Evolutionary conservation across 2,113 vertebrate species (phyloP), one percentile per base, ranked within the genome.

Genomic region (Lophotis ruficrista): DNA sequence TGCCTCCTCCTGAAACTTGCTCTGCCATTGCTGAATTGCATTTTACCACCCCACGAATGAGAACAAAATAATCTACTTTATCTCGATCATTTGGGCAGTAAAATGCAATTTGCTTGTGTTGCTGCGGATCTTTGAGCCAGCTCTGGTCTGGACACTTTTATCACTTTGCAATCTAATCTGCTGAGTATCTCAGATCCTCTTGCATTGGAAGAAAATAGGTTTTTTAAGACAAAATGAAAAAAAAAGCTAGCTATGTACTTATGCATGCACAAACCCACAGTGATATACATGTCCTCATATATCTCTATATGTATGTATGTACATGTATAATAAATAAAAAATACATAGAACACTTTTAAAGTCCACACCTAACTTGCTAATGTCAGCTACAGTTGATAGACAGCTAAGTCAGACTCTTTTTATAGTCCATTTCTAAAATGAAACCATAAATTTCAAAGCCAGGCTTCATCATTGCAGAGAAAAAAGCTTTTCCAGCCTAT

Each of bases 391-490:
- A 94, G 90, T 86, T 97, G 98, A 98, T 98, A 96, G 98, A 98
- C 98, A 98, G 96, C 96, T 97, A 97, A 97, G 97, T 97, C 97
- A 97, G 97, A 95, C 96, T 98, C 95, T 97, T 97, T 98, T 98
- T 98, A 98, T 97, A 98, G 98, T 98, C 98, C 98, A 98, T 99
- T 98, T 98, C 98, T 97, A 97, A 98, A 98, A 98, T 99, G 98
- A 98, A 98, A 98, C 98, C 97, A 98, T 98, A 98, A 98, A 98
- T 98, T 98, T 98, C 95, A 97, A 98, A 98, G 96, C 97, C 69
- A 83, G 91, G 90, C 96, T 98, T 97, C 98, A 98, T 98, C 97
- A 97, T 98, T 97, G 95, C 93, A 93, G 93, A 97, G 94, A 97
- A 97, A 97, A 98, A 98, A 97, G 97, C 98, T 97, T 97, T 98